These are phyloP conservation scores for Pseudolaguvia tuberculata DNA, from an alignment of 2,113 vertebrate species.

Conservation along the genomic window DNA sequence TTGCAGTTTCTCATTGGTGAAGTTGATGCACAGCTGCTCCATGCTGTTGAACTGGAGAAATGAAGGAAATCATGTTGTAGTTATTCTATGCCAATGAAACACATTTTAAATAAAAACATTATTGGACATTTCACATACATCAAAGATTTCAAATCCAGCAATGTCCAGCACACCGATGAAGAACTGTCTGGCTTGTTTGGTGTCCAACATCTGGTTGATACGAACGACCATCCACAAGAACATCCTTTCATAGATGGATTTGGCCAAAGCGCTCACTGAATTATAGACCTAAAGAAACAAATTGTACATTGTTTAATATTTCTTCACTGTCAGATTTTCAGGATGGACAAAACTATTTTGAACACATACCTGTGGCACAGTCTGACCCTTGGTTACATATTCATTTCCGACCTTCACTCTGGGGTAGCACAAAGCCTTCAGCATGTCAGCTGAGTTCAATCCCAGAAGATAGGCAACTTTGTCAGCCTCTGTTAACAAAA, in stretches of 20 bases:
- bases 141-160: conserved; percentile 50
- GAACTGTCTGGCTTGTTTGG: conserved; percentile 58
- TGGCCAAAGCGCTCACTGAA: conserved; percentile 58
- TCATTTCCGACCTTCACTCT: conserved; percentile 58
- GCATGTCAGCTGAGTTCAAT: conserved; percentile 59
- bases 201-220: conserved; percentile 70
- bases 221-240: conserved; percentile 69
- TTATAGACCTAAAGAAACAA: conserved; percentile 53
- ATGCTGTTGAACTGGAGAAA: conserved; percentile 76
- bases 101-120: neutral
- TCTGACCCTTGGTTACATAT: conserved; percentile 59
- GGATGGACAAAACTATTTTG: neutral
- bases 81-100: neutral
- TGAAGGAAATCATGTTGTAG: neutral
- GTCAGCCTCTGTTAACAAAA: conserved; percentile 50
- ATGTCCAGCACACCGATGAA: conserved; percentile 50
- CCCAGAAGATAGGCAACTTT: conserved; percentile 58
- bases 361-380: conserved; percentile 53
- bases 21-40: conserved; percentile 85
- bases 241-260: conserved; percentile 69
- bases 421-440: conserved; percentile 56
- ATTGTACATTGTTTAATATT: neutral
- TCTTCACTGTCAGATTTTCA: neutral
- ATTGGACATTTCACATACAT: conserved; percentile 29
- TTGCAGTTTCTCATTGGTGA: conserved; percentile 82